Evolutionary conservation across 2,113 vertebrate species (phyloP), one percentile per base, ranked within the genome.

Genomic region (Chroicocephalus ridibundus): DNA sequence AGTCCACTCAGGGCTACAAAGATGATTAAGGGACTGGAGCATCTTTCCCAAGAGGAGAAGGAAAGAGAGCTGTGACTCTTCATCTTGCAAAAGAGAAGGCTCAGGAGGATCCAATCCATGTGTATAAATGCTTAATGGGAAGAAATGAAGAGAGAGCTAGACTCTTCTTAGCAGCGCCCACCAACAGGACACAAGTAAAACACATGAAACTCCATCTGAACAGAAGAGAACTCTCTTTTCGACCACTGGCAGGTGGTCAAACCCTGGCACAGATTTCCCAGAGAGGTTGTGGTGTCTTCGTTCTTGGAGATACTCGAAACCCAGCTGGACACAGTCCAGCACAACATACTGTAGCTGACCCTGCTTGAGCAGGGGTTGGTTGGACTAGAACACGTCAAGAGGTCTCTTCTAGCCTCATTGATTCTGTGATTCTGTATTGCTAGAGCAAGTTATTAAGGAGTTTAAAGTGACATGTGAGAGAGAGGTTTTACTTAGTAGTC

Each of bases 1-100:
- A 22, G 2, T 15, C 16, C 1, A 1, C 1, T 0, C 6, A 38
- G 10, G 22, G 5, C 19, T 15, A 38, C 36, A 14, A 47, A n/a
- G 15, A 25, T n/a, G 9, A 22, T 21, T 62, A 62, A 75, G 19
- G 36, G 27, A n/a, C 32, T 26, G 16, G 19, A 85, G 6, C 38
- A 38, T 38, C 11, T 57, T 60, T 25, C 32, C 14, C 16, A 20
- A 18, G 12, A 57, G 10, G 12, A 60, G 27, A 61, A 29, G 15
- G 7, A 61, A 61, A 74, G 26, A 44, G 3, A 44, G 11, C 2
- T 68, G 31, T 5, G 8, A 20, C 13, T 80, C 10, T 54, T 61
- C 6, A 36, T 61, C 8, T 11, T 42, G 60, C 3, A 71, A 16
- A 82, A 77, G 15, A 46, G 17, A 36, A 79, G 8, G 8, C 18